Evolutionary conservation across 2,888 invertebrate species (phyloP), one percentile per base, ranked within the genome.

Genomic region (Drosophila limbata): DNA sequence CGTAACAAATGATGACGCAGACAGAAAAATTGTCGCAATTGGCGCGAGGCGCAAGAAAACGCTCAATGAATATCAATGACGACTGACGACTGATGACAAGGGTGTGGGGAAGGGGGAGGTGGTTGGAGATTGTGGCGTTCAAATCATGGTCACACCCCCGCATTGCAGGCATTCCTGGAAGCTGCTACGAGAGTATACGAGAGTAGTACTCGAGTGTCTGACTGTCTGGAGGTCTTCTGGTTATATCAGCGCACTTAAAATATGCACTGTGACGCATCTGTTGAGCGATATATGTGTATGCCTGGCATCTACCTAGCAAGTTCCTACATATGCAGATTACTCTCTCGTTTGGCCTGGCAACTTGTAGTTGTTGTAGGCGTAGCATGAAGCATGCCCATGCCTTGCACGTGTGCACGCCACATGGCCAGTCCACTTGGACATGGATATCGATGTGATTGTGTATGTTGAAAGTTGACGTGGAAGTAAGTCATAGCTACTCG

Each of bases 191-290:
- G 68, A 25, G 25, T 25, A 28, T 60, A 57, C 48, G 40, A 35
- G 33, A 31, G 2, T 19, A 15, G 11, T 45, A 47, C n/a, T 47
- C 37, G 66, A 77, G 68, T 77, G 60, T 63, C 56, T 31, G 68
- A 66, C 55, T 78, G 80, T 79, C 64, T 72, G 63, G 62, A 47
- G 61, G 64, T 56, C 71, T 71, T 61, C 50, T 74, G 76, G 72
- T 82, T 88, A 79, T 78, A 81, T 88, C 89, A 84, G 81, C 81
- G 61, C 62, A 70, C 86, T 76, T 79, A 78, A 88, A 88, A 88
- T 88, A 88, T 81, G 71, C 79, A 78, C 57, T 66, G 74, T 88
- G 88, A 89, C 88, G 89, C 88, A 89, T 89, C 72, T 55, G 73
- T n/a, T 74, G 80, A 84, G 57, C 70, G 67, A 83, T 81, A 63